Conservation (phyloP, 1,140 invertebrate species). For the Lepidurus apus region DNA sequence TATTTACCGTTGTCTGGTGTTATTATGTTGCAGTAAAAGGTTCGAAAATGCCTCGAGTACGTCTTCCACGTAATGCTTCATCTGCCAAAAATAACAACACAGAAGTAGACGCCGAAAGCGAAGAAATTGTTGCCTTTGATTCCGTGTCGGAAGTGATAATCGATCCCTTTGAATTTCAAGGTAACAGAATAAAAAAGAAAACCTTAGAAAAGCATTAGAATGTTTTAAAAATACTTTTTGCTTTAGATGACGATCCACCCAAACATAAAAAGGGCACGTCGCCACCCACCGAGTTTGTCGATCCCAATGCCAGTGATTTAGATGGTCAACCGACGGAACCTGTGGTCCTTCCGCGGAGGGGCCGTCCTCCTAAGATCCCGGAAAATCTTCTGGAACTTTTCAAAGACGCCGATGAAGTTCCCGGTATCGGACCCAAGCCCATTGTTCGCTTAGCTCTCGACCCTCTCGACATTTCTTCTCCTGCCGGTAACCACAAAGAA, state of each 20-base stretch:
- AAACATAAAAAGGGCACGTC: not conserved
- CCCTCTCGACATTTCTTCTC: not conserved
- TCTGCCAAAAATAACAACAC: not conserved
- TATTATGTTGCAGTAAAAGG: not conserved
- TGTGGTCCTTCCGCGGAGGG: constrained; percentile 14
- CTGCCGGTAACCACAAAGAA: not conserved
- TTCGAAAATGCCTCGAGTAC: not conserved
- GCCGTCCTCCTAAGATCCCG: constrained; percentile 24
- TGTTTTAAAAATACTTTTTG: not conserved
- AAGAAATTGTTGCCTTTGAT: not conserved
- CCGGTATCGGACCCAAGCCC: constrained; percentile 28
- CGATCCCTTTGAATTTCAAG: constrained; percentile 6
- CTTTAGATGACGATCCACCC: not conserved
- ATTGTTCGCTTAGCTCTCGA: not conserved
- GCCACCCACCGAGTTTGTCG: not conserved
- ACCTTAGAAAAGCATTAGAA: not conserved
- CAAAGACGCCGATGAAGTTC: constrained; percentile 25
- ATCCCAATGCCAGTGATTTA: not conserved
- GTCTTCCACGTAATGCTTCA: not conserved
- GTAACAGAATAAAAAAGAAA: not conserved
- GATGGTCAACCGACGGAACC: not conserved
- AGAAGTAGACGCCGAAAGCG: not conserved
- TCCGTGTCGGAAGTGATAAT: not conserved
- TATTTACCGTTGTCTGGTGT: too few species aligned
- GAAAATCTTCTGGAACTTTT: constrained; percentile 25